Conservation (phyloP, 2,797 vertebrate species). For the Carapus acus region DNA sequence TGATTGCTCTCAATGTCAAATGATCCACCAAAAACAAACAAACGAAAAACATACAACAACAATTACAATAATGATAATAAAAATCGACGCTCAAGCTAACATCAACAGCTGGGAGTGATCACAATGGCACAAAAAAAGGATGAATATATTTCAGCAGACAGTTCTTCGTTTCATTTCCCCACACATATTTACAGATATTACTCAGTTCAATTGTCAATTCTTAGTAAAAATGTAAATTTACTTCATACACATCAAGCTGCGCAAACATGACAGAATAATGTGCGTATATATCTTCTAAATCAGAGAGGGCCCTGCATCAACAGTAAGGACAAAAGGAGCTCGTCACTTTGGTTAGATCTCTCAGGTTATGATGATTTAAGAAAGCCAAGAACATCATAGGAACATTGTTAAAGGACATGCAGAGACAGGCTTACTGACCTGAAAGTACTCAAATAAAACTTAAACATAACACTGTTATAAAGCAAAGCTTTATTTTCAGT, state of each 20-base stretch:
- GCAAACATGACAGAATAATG: conserved; percentile 57
- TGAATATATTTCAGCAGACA: conserved; percentile 60
- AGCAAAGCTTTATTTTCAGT: conserved; percentile 29
- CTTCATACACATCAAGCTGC: conserved; percentile 58
- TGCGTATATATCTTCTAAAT: conserved; percentile 39
- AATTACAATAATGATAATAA: too few relatives aligned
- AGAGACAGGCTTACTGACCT: conserved; percentile 33
- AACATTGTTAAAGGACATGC: conserved; percentile 37
- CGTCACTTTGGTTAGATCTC: conserved; percentile 25
- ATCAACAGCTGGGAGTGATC: conserved; percentile 31
- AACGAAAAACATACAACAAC: too few relatives aligned
- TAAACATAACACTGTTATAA: conserved; percentile 34
- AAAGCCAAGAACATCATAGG: conserved; percentile 45
- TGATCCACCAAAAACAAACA: too few relatives aligned
- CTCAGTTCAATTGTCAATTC: conserved; percentile 55
- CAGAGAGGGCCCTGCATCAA: conserved; percentile 41
- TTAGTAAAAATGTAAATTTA: conserved; percentile 58
- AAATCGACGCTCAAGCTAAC: too few relatives aligned
- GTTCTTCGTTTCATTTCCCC: conserved; percentile 52
- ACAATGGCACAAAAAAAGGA: conserved; percentile 52
- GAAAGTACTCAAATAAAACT: conserved; percentile 19
- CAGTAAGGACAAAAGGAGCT: conserved; percentile 43
- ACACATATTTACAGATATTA: conserved; percentile 52
- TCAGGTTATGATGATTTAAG: conserved; percentile 32
- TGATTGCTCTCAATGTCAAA: too few relatives aligned